Conservation (phyloP, 2,888 invertebrate species). For the Ditula angustiorana region DNA sequence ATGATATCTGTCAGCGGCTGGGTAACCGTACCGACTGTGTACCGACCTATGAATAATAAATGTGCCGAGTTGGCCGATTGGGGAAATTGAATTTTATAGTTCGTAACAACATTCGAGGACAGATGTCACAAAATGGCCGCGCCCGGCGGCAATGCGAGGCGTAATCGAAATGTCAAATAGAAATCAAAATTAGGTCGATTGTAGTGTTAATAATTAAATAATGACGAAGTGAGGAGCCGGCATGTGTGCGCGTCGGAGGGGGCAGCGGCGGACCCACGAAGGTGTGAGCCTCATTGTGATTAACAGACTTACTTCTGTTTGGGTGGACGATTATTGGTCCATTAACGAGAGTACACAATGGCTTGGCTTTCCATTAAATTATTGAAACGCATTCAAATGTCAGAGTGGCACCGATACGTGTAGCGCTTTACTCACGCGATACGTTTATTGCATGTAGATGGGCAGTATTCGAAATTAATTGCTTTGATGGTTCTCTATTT, state of each 20-base stretch:
- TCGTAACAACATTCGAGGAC: constrained; percentile 83
- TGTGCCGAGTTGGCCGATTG: constrained; percentile 82
- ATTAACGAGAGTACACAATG: constrained; percentile 78
- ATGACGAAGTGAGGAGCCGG: constrained; percentile 63
- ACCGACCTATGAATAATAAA: constrained; percentile 84
- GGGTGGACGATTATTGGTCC: constrained; percentile 83
- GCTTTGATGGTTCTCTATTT: constrained; percentile 42
- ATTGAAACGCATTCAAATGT: constrained; percentile 70
- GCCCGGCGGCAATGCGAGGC: constrained; percentile 71
- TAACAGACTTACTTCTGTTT: constrained; percentile 83
- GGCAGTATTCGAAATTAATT: constrained; percentile 47
- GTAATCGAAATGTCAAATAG: constrained; percentile 84
- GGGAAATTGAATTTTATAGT: constrained; percentile 86
- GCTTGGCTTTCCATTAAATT: constrained; percentile 73
- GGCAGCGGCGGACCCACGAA: constrained; percentile 55
- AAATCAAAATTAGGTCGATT: constrained; percentile 85
- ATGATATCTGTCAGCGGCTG: constrained; percentile 84
- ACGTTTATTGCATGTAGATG: constrained; percentile 41
- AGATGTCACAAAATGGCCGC: constrained; percentile 83
- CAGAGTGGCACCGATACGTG: constrained; percentile 58
- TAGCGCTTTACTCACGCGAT: constrained; percentile 47
- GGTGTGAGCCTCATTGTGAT: constrained; percentile 79
- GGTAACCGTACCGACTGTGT: constrained; percentile 65
- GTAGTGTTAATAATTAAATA: constrained; percentile 85
- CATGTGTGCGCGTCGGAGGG: constrained; percentile 66